Evolutionary conservation across 2,888 invertebrate genomes (phyloP).

Genomic region (Thalpophila matura): DNA sequence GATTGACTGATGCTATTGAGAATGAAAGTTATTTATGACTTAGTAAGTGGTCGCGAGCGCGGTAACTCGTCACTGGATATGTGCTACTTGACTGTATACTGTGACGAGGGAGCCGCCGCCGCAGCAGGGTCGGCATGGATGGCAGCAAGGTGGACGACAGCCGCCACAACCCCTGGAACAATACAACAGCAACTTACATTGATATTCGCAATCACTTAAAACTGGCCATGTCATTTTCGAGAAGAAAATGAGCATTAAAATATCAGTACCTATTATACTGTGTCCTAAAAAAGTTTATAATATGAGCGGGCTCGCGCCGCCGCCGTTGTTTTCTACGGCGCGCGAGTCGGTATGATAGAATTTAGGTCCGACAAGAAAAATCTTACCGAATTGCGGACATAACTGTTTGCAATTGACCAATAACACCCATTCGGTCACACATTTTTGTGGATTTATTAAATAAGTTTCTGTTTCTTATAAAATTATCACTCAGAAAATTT

Average conservation of each 20-base stretch:
- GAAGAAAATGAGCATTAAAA: too few relatives aligned
- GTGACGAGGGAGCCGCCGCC: conserved; percentile 83
- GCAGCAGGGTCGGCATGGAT: conserved; percentile 70
- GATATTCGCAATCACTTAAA: not conserved
- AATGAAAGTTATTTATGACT: conserved; percentile 51
- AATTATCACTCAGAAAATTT: conserved; percentile 38
- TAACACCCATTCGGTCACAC: conserved; percentile 84
- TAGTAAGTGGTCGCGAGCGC: conserved; percentile 58
- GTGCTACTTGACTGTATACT: conserved; percentile 90
- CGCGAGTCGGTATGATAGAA: too few relatives aligned
- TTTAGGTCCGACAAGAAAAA: too few relatives aligned
- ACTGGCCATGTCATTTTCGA: too few relatives aligned
- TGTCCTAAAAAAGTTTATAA: too few relatives aligned
- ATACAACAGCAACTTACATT: conserved; percentile 4
- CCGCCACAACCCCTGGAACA: conserved; percentile 72
- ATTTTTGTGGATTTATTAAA: conserved; percentile 67
- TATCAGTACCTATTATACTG: too few relatives aligned
- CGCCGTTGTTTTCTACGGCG: too few relatives aligned
- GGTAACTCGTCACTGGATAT: conserved; percentile 83
- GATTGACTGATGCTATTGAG: conserved; percentile 5
- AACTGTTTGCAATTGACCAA: conserved; percentile 79
- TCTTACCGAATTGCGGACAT: conserved; percentile 83
- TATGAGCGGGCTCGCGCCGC: too few relatives aligned
- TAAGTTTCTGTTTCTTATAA: not conserved
- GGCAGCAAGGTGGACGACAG: conserved; percentile 63